Percentiles rank a stretch among this genome's conserved stretches.
Conservation (phyloP, 2,113 vertebrate genomes). For the Crocuta crocuta region DNA sequence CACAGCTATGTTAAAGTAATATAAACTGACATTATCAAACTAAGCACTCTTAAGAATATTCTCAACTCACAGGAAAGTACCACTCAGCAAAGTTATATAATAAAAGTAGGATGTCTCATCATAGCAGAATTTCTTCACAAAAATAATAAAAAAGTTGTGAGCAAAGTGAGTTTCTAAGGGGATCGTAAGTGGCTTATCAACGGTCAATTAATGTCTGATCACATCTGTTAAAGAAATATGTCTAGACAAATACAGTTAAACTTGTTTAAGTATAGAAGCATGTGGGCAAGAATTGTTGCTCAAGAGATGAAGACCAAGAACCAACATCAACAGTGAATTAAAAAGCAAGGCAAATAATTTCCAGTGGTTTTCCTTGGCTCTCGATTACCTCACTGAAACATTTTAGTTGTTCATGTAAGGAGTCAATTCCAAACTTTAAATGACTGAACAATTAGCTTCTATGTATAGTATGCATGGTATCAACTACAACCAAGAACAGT, state of each 20-base stretch:
- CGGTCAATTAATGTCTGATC: not conserved
- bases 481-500: not conserved
- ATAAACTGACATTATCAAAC: not conserved
- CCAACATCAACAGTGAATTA: conserved; percentile 17
- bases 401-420: not conserved
- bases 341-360: not conserved
- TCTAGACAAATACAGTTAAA: not conserved
- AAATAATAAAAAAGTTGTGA: not conserved
- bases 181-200: not conserved
- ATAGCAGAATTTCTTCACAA: conserved; percentile 1
- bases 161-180: not conserved
- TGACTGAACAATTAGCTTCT: not conserved
- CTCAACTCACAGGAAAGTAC: not conserved
- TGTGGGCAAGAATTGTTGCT: not conserved
- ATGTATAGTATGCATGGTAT: not conserved
- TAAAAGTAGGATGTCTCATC: not conserved
- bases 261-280: not conserved
- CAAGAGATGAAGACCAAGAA: not conserved
- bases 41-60: not conserved
- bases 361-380: not conserved
- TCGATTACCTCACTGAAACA: not conserved
- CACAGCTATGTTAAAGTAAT: not conserved
- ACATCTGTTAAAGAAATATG: not conserved
- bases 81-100: not conserved
- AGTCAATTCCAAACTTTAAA: not conserved